Evolutionary conservation across 2,888 invertebrate species (phyloP).

Genomic region (Lithodes maja): DNA sequence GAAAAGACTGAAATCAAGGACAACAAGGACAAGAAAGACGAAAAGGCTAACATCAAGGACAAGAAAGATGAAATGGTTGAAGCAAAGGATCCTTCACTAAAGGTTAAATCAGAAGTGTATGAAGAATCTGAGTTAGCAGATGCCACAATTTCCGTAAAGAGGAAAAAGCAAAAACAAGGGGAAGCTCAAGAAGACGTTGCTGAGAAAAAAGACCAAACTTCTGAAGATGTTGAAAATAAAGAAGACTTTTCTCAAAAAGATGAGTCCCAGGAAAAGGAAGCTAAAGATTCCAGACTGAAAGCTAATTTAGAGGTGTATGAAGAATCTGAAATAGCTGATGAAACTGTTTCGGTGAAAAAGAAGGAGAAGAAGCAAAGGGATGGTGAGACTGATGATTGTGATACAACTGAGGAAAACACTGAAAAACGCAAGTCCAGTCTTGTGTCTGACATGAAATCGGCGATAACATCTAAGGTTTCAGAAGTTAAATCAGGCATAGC

Average conservation of each 20-base stretch:
- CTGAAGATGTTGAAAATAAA: too few species aligned
- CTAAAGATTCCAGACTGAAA: too few species aligned
- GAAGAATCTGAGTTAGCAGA: background rate
- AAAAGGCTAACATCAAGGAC: background rate
- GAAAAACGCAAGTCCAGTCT: constrained; percentile 29
- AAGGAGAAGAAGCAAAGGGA: constrained; percentile 4
- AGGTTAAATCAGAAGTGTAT: background rate
- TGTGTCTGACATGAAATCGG: constrained; percentile 33
- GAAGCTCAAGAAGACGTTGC: constrained; percentile 60
- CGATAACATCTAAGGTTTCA: constrained; percentile 51
- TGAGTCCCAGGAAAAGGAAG: too few species aligned
- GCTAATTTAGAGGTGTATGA: background rate
- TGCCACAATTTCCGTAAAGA: constrained; percentile 48
- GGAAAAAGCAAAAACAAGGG: constrained; percentile 68
- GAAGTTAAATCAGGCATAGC: constrained; percentile 41
- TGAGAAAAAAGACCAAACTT: background rate
- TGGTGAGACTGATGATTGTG: background rate
- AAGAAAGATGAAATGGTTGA: constrained; percentile 5
- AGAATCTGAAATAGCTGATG: constrained; percentile 18
- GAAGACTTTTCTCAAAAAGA: too few species aligned
- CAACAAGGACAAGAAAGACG: background rate
- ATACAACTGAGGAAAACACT: background rate
- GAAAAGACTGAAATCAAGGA: background rate
- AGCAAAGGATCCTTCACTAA: background rate
- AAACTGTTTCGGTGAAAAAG: constrained; percentile 1